Evolutionary conservation across 2,888 invertebrate genomes (phyloP).

Genomic region (Andrena dorsata): DNA sequence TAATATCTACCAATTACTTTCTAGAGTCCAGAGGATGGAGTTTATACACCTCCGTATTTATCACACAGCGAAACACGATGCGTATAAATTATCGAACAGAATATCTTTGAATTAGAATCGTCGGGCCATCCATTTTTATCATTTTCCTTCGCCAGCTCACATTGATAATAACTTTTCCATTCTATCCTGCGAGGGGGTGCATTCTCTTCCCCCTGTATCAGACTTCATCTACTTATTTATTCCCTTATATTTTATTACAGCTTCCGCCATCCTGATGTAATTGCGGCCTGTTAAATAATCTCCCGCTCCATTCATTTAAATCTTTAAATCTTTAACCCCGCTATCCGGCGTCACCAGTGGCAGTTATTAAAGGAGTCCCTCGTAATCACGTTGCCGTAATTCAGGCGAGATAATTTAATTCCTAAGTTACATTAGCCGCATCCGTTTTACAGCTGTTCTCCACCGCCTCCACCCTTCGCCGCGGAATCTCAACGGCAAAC

Average conservation of each 20-base stretch:
- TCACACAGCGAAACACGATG: background rate
- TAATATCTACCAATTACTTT: conserved; percentile 9
- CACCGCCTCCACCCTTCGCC: conserved; percentile 17
- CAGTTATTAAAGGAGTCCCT: conserved; percentile 2
- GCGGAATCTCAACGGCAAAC: conserved; percentile 52
- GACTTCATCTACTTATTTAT: no score
- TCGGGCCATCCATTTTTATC: no score
- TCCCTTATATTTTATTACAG: no score
- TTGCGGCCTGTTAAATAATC: background rate
- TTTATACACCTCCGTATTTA: background rate
- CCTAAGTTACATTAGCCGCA: conserved; percentile 37
- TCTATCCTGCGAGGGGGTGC: no score
- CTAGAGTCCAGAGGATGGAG: background rate
- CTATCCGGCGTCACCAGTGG: background rate
- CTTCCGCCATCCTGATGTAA: no score
- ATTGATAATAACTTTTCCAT: no score
- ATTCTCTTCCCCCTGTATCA: no score
- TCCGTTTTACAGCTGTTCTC: conserved; percentile 50
- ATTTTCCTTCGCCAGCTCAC: no score
- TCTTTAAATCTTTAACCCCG: background rate
- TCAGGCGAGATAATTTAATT: conserved; percentile 38
- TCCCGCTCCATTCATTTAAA: no score
- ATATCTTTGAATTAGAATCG: no score
- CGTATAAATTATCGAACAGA: no score
- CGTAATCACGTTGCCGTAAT: conserved; percentile 31